Base-by-base conservation (phyloP, 2,888 invertebrate genomes). In the Holacanthella duospinosa region DNA sequence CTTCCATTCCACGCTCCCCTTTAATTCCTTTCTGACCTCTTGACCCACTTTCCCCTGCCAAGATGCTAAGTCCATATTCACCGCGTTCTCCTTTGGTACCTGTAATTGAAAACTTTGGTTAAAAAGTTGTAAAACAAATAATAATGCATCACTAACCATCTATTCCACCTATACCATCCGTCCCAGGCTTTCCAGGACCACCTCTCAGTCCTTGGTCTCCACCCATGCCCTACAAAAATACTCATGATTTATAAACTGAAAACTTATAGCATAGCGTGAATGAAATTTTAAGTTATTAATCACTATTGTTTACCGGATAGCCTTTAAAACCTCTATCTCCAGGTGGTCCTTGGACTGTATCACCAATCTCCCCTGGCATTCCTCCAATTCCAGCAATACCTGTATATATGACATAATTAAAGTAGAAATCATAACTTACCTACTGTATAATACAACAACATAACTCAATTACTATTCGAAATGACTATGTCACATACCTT, bases 11-110 rank as follows among this genome's bases (percentile, higher is more conserved):
- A 27, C 64, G 55, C 26, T 58, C 59, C 56, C 74, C 74, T 24
- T 67, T 65, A 9, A 58, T 74, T 12, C 79, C 78, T 43, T 64
- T 68, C 25, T 74, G 74, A 21, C 84, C 82, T 0, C 70, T 66
- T 43, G 75, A 75, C 25, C 82, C 81, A 9, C 61, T 28, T 12
- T 78, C 77, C 43, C 82, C 82, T 25, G 64, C 73, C 24, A 43
- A 59, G 21, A 55, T 44, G 74, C 74, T 1, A 66, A 65, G 12
- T 21, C 55, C 24, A 55, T 12, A 24, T 27, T 55, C 16, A 25
- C 36, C 36, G 16, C 36, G 36, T 16, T 36, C 36, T 9, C 36
- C 36, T 16, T 36, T 36, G 36, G 9, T 36, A 9, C 36, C 36
- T 36, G 16, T 16, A 36, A 36, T 36, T 36, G 36, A 36, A 36